phyloP scores from a whole-genome alignment of 2,797 vertebrate genomes.

The Discoglossus pictus region DNA sequence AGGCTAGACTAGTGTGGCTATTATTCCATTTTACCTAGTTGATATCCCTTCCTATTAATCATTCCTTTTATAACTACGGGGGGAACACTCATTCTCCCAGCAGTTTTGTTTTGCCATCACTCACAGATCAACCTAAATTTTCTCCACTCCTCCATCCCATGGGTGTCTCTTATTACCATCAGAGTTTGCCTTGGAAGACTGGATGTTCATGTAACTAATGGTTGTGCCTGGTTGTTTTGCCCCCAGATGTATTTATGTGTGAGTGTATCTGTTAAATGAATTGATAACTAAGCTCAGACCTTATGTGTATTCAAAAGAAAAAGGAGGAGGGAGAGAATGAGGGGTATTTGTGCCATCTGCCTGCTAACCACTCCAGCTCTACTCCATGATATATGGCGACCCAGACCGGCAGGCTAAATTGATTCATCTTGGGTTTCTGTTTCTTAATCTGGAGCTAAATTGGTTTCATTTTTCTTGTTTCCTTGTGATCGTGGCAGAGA shows the following conservation, averaged over 20 bases:
- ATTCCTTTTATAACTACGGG: neutral
- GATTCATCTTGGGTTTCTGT: constrained; percentile 83
- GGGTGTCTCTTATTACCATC: constrained; percentile 37
- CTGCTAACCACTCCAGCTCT: constrained; percentile 63
- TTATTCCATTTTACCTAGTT: neutral
- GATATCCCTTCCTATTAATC: constrained; percentile 12
- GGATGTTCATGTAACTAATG: constrained; percentile 73
- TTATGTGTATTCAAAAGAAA: constrained; percentile 61
- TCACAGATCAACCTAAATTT: no score
- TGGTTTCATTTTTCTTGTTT: constrained; percentile 84
- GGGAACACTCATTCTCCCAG: no score
- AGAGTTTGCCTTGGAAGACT: constrained; percentile 42
- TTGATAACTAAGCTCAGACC: constrained; percentile 80
- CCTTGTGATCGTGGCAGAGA: constrained; percentile 60
- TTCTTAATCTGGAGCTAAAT: constrained; percentile 85
- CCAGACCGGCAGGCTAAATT: constrained; percentile 74
- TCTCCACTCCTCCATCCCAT: constrained; percentile 16
- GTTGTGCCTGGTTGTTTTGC: constrained; percentile 64
- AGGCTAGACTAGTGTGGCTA: no score
- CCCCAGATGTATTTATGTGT: constrained; percentile 62
- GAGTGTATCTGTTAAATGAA: constrained; percentile 73
- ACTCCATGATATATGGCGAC: constrained; percentile 75
- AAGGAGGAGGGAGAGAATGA: constrained; percentile 47
- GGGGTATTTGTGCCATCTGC: constrained; percentile 64
- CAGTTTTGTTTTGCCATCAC: no score